Percentiles rank a stretch among this genome's conserved stretches.
Evolutionary conservation across 2,113 vertebrate genomes (phyloP).

Genomic region (Tragelaphus imberbis): DNA sequence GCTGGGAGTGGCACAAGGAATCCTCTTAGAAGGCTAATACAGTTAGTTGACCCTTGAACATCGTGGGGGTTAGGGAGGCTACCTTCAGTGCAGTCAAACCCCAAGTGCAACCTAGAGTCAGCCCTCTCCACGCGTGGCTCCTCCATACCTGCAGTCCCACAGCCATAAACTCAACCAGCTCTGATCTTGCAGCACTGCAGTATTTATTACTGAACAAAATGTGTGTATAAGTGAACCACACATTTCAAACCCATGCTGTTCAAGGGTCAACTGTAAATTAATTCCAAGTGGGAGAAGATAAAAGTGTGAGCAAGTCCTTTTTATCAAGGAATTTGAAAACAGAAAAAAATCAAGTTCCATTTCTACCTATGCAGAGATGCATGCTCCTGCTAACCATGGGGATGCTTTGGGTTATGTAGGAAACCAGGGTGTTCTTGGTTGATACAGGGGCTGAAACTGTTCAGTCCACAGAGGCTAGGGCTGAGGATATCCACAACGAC

Average conservation of each 20-base stretch:
- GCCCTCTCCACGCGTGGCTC: accelerated
- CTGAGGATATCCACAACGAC: background rate
- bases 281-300: background rate
- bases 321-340: background rate
- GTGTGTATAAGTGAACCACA: accelerated
- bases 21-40: background rate
- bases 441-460: background rate
- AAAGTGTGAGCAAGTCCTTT: background rate
- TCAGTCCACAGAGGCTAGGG: background rate
- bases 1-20: background rate
- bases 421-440: background rate
- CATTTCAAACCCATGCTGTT: background rate
- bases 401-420: background rate
- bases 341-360: background rate
- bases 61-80: background rate
- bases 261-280: background rate
- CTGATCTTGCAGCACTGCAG: background rate
- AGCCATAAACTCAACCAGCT: background rate
- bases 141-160: background rate
- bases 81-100: background rate
- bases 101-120: background rate
- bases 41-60: background rate
- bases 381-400: background rate
- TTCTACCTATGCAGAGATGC: background rate
- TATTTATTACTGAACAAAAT: background rate